Conservation (phyloP, 1,140 invertebrate species). For the Latrodectus geometricus region DNA sequence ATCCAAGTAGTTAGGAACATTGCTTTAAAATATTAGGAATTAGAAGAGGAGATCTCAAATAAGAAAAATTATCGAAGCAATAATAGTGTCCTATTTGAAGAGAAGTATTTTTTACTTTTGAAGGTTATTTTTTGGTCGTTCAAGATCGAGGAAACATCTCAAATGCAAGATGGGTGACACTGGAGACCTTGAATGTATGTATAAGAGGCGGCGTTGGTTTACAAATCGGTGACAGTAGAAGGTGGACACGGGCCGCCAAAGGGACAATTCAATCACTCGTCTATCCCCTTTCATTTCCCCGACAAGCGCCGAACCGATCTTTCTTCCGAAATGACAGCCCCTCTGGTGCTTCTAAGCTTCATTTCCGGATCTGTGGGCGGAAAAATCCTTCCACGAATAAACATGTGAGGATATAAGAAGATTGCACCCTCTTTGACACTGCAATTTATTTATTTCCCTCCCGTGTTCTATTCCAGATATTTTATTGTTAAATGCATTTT, state of each 20-base stretch:
- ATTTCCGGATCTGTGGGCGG: slow-evolving; percentile 15
- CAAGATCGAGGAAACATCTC: not conserved
- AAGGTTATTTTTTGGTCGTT: too few species aligned
- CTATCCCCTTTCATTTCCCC: slow-evolving; percentile 11
- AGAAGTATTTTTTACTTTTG: too few species aligned
- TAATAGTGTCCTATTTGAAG: too few species aligned
- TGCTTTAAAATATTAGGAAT: too few species aligned
- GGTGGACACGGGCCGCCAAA: slow-evolving; percentile 44
- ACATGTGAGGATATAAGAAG: not conserved
- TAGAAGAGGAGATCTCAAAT: too few species aligned
- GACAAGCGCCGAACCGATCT: slow-evolving; percentile 40
- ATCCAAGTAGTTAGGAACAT: too few species aligned
- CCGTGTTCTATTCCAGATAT: too few species aligned
- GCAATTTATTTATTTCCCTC: too few species aligned
- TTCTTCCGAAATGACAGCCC: slow-evolving; percentile 57
- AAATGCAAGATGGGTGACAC: not conserved
- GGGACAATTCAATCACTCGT: slow-evolving; percentile 52
- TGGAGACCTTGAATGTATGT: slow-evolving; percentile 28
- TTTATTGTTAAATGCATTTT: too few species aligned
- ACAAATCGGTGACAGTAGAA: slow-evolving; percentile 45
- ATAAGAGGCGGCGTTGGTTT: slow-evolving; percentile 43
- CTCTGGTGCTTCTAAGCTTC: slow-evolving; percentile 5
- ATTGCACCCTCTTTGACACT: not conserved
- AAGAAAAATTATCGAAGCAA: too few species aligned
- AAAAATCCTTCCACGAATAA: not conserved